Percentiles rank a stretch among this genome's conserved stretches.
Conservation (phyloP, 1,140 invertebrate species). For the Drosophila nigromelanica region DNA sequence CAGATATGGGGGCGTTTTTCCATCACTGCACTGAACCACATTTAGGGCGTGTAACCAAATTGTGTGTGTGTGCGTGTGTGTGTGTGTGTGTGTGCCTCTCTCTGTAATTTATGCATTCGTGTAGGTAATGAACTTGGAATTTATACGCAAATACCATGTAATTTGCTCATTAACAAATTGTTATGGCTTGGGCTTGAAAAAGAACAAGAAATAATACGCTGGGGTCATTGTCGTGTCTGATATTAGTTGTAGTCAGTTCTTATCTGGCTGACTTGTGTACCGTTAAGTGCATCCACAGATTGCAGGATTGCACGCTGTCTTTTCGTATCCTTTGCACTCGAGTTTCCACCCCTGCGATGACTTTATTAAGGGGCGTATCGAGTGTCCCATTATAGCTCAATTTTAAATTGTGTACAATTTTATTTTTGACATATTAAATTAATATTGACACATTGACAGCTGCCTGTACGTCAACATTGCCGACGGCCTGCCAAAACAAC, state of each 20-base stretch:
- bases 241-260: not conserved
- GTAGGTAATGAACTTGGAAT: constrained; percentile 55
- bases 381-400: constrained; percentile 70
- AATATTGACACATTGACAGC: constrained; percentile 82
- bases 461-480: constrained; percentile 46
- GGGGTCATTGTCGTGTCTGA: constrained; percentile 10
- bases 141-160: constrained; percentile 63
- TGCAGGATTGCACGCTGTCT: constrained; percentile 1
- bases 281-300: constrained; percentile 11
- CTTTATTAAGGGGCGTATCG: constrained; percentile 32
- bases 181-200: constrained; percentile 22
- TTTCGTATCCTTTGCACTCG: constrained; percentile 35
- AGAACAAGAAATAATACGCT: not conserved
- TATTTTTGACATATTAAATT: constrained; percentile 79
- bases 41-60: constrained; percentile 28
- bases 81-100: constrained; percentile 13
- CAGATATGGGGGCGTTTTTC: constrained; percentile 41
- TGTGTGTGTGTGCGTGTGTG: not conserved
- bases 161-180: constrained; percentile 75
- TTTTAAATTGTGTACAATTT: constrained; percentile 74
- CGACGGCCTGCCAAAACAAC: constrained; percentile 59
- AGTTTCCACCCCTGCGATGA: constrained; percentile 40
- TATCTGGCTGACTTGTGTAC: constrained; percentile 11
- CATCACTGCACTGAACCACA: constrained; percentile 15
- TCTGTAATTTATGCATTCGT: constrained; percentile 35